Conservation (phyloP, 2,888 invertebrate genomes). For the Pandemis heparana region DNA sequence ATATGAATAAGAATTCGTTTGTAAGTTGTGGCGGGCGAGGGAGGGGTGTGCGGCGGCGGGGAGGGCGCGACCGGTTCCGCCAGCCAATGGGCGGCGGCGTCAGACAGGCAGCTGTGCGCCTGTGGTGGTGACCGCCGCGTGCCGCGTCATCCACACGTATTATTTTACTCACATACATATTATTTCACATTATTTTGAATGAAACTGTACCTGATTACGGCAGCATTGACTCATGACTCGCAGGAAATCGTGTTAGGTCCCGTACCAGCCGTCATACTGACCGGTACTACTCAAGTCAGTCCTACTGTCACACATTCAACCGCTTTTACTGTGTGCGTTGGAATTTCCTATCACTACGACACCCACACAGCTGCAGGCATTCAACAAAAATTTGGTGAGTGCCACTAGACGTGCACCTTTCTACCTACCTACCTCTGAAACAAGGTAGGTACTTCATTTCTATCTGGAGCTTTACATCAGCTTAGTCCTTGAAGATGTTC, state of each 20-base stretch:
- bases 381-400: slow-evolving; percentile 21
- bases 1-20: slow-evolving; percentile 84
- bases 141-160: slow-evolving; percentile 68
- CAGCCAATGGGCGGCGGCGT: slow-evolving; percentile 76
- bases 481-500: slow-evolving; percentile 34
- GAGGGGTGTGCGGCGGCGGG: slow-evolving; percentile 58
- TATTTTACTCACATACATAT: slow-evolving; percentile 69
- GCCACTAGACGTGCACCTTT: slow-evolving; percentile 5
- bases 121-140: slow-evolving; percentile 60
- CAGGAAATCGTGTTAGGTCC: slow-evolving; percentile 54
- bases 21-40: slow-evolving; percentile 75
- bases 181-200: slow-evolving; percentile 75
- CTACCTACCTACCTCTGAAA: slow-evolving; percentile 12
- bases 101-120: slow-evolving; percentile 77
- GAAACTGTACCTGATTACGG: slow-evolving; percentile 67
- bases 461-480: slow-evolving; percentile 5
- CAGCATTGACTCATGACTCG: slow-evolving; percentile 64
- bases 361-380: slow-evolving; percentile 37
- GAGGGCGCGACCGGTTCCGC: slow-evolving; percentile 75
- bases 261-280: slow-evolving; percentile 47
- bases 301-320: slow-evolving; percentile 49
- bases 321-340: slow-evolving; percentile 51
- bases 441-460: not conserved
- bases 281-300: slow-evolving; percentile 48
- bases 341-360: slow-evolving; percentile 53